phyloP scores from a whole-genome alignment of 2,888 invertebrate species.

The Elmis aenea region DNA sequence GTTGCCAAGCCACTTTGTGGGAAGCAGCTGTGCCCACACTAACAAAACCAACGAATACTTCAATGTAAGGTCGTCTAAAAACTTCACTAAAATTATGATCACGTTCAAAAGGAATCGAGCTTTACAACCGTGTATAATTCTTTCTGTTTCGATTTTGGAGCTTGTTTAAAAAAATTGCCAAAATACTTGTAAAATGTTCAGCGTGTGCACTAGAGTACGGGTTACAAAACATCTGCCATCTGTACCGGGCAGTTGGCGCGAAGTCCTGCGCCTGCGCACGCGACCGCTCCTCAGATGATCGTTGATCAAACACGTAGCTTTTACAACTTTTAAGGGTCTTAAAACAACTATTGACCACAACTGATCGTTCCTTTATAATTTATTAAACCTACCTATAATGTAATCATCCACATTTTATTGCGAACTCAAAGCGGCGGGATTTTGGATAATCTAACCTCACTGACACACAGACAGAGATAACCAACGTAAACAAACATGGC shows the following conservation, averaged over 20 bases:
- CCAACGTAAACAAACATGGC: slow-evolving; percentile 40
- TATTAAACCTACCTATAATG: too few species aligned
- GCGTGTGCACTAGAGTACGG: slow-evolving; percentile 37
- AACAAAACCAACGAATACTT: slow-evolving; percentile 19
- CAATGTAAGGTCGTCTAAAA: slow-evolving; percentile 6
- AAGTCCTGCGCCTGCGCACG: slow-evolving; percentile 40
- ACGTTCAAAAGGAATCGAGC: slow-evolving; percentile 19
- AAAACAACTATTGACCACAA: slow-evolving; percentile 1
- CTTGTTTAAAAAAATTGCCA: slow-evolving; percentile 25
- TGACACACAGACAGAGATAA: slow-evolving; percentile 32
- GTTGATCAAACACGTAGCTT: slow-evolving; percentile 18
- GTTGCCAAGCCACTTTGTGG: slow-evolving; percentile 43
- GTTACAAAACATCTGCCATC: slow-evolving; percentile 51
- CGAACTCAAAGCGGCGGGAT: too few species aligned
- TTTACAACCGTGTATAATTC: slow-evolving; percentile 21
- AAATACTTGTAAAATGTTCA: slow-evolving; percentile 33
- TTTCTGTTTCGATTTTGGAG: slow-evolving; percentile 8
- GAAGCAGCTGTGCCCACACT: slow-evolving; percentile 36
- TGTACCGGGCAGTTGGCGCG: slow-evolving; percentile 49
- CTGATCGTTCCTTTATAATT: too few species aligned
- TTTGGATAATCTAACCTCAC: slow-evolving; percentile 24
- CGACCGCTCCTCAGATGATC: slow-evolving; percentile 31
- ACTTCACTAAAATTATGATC: slow-evolving; percentile 15
- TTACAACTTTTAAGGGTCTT: slow-evolving; percentile 10
- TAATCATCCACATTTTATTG: too few species aligned